Evolutionary conservation across 1,140 invertebrate species (phyloP), one percentile per base, ranked within the genome.

Genomic region (Bombus terrestris): DNA sequence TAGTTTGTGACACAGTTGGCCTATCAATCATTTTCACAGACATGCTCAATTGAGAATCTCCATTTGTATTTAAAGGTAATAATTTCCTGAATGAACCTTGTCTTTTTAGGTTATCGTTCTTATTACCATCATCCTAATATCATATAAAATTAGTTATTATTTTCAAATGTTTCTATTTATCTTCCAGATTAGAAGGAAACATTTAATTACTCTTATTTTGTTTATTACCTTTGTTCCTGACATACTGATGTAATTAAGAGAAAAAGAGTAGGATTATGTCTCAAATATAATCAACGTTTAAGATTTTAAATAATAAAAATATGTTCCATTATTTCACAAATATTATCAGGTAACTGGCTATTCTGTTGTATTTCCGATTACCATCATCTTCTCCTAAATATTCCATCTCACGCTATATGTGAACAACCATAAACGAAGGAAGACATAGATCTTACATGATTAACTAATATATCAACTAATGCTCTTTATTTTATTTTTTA

Each of bases 1-100:
- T 95, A 88, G 94, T 95, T 66, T 94, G 94, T 3, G 94, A 93
- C 8, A 94, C 91, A 83, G 94, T 95, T 86, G 95, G 95, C 85
- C 96, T 95, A 78, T 96, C 95, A 78, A 96, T 96, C 94, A 96
- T 96, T 93, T 95, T 96, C 37, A 95, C 95, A 53, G 96, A 95
- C 94, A 96, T 95, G 87, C 94, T 94, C 18, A 96, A 89, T 85
- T 96, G 95, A 73, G 96, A 95, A 87, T 96, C 95, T 84, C 95
- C 94, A 91, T 96, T 96, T 2, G 94, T 94, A 82, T 92, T 94
- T 15, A 91, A 84, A 66, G 96, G 95, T 78, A 96, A 93, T 82
- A 96, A 92, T 93, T 96, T 96, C 77, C 95, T 93, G 82, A 95
- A 94, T 1, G 95, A 95, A 57, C 95, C 95, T 89, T 95, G 94